Percentiles rank a stretch among this genome's conserved stretches.
Evolutionary conservation across 2,113 vertebrate genomes (phyloP).

Genomic region (Podarcis raffonei): DNA sequence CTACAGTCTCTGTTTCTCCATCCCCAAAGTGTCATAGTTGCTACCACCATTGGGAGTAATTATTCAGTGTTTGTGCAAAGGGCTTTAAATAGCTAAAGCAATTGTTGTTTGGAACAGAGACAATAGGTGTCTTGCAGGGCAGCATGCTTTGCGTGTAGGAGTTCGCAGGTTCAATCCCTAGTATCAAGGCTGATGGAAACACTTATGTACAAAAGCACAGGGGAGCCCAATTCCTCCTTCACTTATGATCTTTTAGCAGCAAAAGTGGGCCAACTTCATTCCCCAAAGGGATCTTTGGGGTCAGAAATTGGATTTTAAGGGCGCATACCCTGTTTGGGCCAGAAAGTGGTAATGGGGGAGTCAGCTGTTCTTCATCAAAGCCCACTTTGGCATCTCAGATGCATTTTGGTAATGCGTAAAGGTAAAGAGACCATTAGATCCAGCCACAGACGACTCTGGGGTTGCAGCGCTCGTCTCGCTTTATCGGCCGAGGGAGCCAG

Average conservation of each 20-base stretch:
- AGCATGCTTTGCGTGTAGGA: not conserved
- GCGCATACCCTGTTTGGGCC: not conserved
- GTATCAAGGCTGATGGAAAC: not conserved
- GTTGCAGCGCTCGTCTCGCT: too few species aligned
- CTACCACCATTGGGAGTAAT: not conserved
- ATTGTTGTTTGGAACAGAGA: not conserved
- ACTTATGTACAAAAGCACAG: not conserved
- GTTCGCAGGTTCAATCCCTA: not conserved
- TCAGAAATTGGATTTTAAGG: not conserved
- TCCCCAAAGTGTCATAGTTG: not conserved
- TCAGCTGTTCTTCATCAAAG: not conserved
- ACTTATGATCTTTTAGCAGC: not conserved
- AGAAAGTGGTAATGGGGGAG: not conserved
- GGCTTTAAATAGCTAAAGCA: not conserved
- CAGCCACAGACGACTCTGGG: too few species aligned
- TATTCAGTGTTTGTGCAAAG: not conserved
- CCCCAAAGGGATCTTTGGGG: not conserved
- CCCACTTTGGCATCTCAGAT: not conserved
- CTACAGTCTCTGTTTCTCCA: not conserved
- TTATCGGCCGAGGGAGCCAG: too few species aligned
- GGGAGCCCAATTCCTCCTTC: not conserved
- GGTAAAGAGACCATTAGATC: too few species aligned
- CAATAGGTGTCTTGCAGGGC: not conserved
- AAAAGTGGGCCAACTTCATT: not conserved
- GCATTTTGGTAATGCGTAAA: not conserved